Evolutionary conservation across 2,888 invertebrate species (phyloP).

Genomic region (Phlogophora meticulosa): DNA sequence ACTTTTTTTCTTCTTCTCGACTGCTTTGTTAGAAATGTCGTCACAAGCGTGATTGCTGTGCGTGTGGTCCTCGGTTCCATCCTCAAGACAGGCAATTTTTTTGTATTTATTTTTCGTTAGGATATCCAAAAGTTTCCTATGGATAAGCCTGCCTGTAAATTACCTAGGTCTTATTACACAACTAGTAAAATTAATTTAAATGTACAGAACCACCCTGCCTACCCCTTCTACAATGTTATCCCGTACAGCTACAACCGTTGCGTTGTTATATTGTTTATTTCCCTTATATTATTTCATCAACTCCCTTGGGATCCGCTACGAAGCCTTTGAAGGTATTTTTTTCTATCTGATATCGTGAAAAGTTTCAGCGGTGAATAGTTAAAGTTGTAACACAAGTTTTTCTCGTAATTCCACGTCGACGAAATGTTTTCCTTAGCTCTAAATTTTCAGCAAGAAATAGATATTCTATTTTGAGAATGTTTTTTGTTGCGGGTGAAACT

Average conservation of each 20-base stretch:
- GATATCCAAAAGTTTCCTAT: too few relatives aligned
- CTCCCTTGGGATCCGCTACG: not conserved
- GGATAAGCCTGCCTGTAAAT: too few relatives aligned
- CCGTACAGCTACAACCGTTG: not conserved
- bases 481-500: not conserved
- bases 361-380: constrained; percentile 27
- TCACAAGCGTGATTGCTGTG: not conserved
- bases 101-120: not conserved
- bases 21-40: not conserved
- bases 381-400: constrained; percentile 21
- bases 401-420: not conserved
- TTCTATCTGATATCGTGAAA: constrained; percentile 20
- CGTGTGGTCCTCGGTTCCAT: not conserved
- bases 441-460: not conserved
- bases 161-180: too few relatives aligned
- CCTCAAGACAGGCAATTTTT: rapidly evolving
- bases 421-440: not conserved
- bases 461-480: constrained; percentile 3
- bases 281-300: constrained; percentile 2
- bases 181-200: not conserved
- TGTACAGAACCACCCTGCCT: not conserved
- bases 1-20: not conserved
- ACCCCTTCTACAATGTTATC: not conserved
- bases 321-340: constrained; percentile 21
- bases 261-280: constrained; percentile 19